phyloP scores from a whole-genome alignment of 2,888 invertebrate genomes.

The Hemistola chrysoprasaria region DNA sequence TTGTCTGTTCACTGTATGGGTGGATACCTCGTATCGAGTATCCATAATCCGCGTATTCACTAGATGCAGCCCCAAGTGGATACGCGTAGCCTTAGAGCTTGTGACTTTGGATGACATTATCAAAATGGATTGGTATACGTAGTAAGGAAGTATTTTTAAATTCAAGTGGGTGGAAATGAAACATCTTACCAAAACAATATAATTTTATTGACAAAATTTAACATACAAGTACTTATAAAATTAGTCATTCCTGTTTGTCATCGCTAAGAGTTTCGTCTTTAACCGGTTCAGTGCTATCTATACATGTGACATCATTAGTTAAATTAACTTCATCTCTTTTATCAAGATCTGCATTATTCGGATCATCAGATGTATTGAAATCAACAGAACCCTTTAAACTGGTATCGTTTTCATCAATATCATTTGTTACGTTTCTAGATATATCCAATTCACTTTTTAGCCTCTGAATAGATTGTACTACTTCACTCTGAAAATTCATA shows the following conservation, averaged over 20 bases:
- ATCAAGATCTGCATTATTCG: constrained; percentile 20
- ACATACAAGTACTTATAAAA: too few species aligned
- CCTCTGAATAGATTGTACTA: constrained; percentile 68
- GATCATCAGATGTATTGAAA: constrained; percentile 50
- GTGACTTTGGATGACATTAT: too few species aligned
- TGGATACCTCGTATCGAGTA: too few species aligned
- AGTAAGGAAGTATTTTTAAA: too few species aligned
- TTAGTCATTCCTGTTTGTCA: constrained; percentile 24
- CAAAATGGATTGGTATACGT: too few species aligned
- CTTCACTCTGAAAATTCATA: constrained; percentile 74
- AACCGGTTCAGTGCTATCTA: constrained; percentile 14
- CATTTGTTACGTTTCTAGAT: constrained; percentile 50
- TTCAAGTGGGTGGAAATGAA: constrained; percentile 9
- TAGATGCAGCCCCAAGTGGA: too few species aligned
- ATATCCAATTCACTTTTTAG: constrained; percentile 71
- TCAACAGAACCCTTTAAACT: constrained; percentile 51
- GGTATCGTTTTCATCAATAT: constrained; percentile 39
- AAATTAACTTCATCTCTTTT: constrained; percentile 25
- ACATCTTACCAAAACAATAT: constrained; percentile 9
- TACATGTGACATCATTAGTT: constrained; percentile 26
- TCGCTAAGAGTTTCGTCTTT: constrained; percentile 10
- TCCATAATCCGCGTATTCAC: too few species aligned
- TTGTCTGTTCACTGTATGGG: too few species aligned
- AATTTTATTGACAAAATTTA: constrained; percentile 24
- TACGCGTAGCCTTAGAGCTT: too few species aligned